Evolutionary conservation across 2,888 invertebrate genomes (phyloP).

Genomic region (Oithona nana): DNA sequence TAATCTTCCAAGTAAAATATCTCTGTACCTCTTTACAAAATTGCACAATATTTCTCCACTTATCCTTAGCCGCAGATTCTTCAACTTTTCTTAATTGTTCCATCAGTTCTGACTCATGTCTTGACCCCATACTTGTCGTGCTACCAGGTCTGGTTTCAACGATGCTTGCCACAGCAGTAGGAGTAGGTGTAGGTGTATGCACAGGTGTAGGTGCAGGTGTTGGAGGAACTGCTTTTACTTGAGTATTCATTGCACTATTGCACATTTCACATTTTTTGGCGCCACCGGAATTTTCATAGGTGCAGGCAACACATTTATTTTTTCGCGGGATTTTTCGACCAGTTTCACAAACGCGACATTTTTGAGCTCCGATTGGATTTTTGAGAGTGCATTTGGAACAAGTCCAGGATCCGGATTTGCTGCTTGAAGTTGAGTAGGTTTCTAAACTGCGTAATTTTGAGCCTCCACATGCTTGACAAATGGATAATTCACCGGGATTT

Average conservation of each 20-base stretch:
- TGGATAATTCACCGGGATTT: conserved; percentile 22
- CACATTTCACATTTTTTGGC: conserved; percentile 27
- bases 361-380: conserved; percentile 22
- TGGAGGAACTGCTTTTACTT: not conserved
- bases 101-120: conserved; percentile 59
- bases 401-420: conserved; percentile 39
- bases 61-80: conserved; percentile 66
- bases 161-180: not conserved
- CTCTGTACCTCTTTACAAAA: conserved; percentile 57
- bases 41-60: conserved; percentile 75
- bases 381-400: conserved; percentile 56
- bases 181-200: not conserved
- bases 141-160: not conserved
- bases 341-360: conserved; percentile 23
- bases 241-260: conserved; percentile 22
- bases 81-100: conserved; percentile 60
- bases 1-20: too few species aligned
- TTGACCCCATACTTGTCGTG: conserved; percentile 4
- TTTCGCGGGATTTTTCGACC: conserved; percentile 10
- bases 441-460: conserved; percentile 33
- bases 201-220: not conserved
- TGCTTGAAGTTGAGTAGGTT: conserved; percentile 42
- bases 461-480: conserved; percentile 23
- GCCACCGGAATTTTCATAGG: conserved; percentile 25
- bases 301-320: conserved; percentile 27